Evolutionary conservation across 2,797 vertebrate species (phyloP), one percentile per base, ranked within the genome.

Genomic region (Antennarius maculatus): DNA sequence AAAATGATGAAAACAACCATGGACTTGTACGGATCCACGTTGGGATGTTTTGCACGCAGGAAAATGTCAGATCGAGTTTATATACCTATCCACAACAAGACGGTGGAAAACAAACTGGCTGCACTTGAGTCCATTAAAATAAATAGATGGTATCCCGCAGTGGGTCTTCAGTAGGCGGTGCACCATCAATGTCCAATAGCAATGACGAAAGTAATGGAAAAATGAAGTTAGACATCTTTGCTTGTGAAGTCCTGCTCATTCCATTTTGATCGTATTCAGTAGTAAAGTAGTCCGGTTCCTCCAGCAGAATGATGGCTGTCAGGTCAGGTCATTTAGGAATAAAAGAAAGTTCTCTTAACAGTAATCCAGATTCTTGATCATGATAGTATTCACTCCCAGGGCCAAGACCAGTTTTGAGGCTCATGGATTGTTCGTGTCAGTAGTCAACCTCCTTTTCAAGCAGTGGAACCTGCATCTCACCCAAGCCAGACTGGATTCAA

Each of bases 321-420:
- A 63, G 51, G 46, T 27, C 53, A 27, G 7, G 28, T 28, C 28
- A 72, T 54, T 66, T 29, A 78, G 11, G 27, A 67, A 55, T 53
- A 43, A 73, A 61, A 43, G 57, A 15, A 45, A 49, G 31, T 61
- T 68, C 61, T 68, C 48, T 65, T 28, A 65, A 57, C 31, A 66
- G 65, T 89, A 91, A 92, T 91, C 91, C 90, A 86, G 72, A 60
- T 58, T 76, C 47, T 73, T 76, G 45, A 49, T 72, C 8, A 29
- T 4, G 46, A 67, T 3, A 50, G 67, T 29, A 65, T 46, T 74
- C 69, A 72, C 68, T 75, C 78, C 79, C 54, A 50, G 13, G 37
- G 9, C 53, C 48, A 39, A 74, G 58, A 71, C 45, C n/a, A 18
- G 52, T 54, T 66, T 71, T 17, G 62, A 66, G 61, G 64, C 47